Conservation (phyloP, 2,797 vertebrate species). For the Sebastes kiyomatsui region DNA sequence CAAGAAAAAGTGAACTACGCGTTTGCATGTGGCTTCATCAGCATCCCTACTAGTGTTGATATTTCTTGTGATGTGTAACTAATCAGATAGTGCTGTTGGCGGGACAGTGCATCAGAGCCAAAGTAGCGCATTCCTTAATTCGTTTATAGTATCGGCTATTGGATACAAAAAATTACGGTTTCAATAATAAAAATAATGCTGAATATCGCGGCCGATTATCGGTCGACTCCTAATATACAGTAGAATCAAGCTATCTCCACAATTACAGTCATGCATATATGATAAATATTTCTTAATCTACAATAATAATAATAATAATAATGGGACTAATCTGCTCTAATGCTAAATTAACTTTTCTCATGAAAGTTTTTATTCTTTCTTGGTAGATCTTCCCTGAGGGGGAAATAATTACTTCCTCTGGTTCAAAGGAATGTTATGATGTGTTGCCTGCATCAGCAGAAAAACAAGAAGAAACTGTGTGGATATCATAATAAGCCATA, state of each 20-base stretch:
- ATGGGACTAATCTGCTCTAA: background rate
- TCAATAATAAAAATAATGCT: background rate
- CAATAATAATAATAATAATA: background rate
- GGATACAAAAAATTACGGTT: no score
- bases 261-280: background rate
- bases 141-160: background rate
- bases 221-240: no score
- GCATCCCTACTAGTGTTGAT: no score
- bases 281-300: background rate
- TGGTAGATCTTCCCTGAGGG: background rate
- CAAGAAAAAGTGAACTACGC: no score
- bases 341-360: background rate
- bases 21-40: no score
- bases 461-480: background rate
- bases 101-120: background rate
- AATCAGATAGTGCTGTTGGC: background rate
- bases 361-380: background rate
- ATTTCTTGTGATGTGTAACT: background rate
- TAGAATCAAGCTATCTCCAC: background rate
- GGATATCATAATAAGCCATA: background rate
- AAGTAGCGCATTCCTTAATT: background rate
- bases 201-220: background rate
- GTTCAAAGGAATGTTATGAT: conserved; percentile 1
- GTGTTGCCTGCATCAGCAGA: conserved; percentile 7
- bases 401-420: background rate